phyloP scores from a whole-genome alignment of 1,140 invertebrate species.

The Pectinophora gossypiella region DNA sequence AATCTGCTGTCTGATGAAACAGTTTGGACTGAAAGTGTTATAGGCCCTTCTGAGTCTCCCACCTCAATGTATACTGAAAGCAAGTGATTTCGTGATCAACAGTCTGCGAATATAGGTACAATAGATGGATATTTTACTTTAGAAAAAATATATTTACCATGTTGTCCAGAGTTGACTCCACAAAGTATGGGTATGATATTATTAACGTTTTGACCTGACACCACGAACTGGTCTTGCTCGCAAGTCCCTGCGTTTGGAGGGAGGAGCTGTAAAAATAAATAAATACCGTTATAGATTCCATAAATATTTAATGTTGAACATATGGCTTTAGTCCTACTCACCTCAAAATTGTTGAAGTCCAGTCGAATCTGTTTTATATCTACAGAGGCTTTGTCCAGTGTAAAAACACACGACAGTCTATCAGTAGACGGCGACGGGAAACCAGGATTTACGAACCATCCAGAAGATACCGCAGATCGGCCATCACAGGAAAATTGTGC shows the following conservation, averaged over 20 bases:
- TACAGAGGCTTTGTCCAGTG: constrained; percentile 76
- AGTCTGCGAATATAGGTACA: background rate
- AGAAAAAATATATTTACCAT: too few relatives aligned
- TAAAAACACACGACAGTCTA: constrained; percentile 77
- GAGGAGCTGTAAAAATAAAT: constrained; percentile 72
- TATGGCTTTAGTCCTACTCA: too few relatives aligned
- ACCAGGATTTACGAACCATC: constrained; percentile 62
- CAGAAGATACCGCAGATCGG: constrained; percentile 31
- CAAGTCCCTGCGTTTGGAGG: constrained; percentile 82
- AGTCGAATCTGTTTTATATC: constrained; percentile 80
- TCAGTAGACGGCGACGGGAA: constrained; percentile 59
- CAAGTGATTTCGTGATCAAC: background rate
- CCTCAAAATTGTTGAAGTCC: constrained; percentile 83
- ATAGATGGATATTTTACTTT: too few relatives aligned
- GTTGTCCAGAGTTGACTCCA: constrained; percentile 85
- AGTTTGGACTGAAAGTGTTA: constrained; percentile 80
- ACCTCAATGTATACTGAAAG: constrained; percentile 85
- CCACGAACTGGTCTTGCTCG: constrained; percentile 80
- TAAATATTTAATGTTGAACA: too few relatives aligned
- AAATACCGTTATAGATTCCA: too few relatives aligned
- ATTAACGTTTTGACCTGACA: constrained; percentile 83
- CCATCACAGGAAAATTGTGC: constrained; percentile 54
- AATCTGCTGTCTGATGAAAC: constrained; percentile 71
- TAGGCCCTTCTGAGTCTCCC: constrained; percentile 76
- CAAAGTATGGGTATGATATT: constrained; percentile 82